These are phyloP conservation scores for Notolabrus celidotus DNA, from an alignment of 2,797 vertebrate species.

Conservation along the genomic window DNA sequence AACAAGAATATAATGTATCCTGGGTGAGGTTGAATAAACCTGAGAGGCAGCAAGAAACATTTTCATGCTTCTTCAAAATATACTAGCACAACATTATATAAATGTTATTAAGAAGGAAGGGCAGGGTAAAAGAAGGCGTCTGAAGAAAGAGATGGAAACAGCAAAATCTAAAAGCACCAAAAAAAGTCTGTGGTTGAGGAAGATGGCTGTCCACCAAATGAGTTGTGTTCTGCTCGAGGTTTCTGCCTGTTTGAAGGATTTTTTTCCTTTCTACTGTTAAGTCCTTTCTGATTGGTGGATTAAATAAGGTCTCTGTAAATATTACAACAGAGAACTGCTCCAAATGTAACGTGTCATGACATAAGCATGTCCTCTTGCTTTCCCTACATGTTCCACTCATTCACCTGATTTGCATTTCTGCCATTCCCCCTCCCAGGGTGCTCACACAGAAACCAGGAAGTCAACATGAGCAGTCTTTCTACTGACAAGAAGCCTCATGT, in stretches of 20 bases:
- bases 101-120: too few species aligned
- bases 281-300: neutral
- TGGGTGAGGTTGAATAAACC: slow-evolving; percentile 34
- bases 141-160: neutral
- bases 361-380: slow-evolving; percentile 6
- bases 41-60: slow-evolving; percentile 35
- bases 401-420: slow-evolving; percentile 62
- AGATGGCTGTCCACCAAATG: neutral
- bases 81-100: too few species aligned
- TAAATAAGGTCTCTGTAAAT: neutral
- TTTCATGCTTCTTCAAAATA: too few species aligned
- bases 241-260: too few species aligned
- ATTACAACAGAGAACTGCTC: neutral
- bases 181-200: neutral
- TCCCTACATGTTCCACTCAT: slow-evolving; percentile 23
- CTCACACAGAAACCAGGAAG: slow-evolving; percentile 58
- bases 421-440: slow-evolving; percentile 33
- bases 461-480: slow-evolving; percentile 82
- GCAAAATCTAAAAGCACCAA: neutral
- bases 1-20: slow-evolving; percentile 49
- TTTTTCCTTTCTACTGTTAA: neutral
- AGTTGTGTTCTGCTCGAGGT: neutral
- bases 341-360: neutral
- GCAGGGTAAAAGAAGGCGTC: too few species aligned
- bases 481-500: slow-evolving; percentile 86